Base-by-base conservation (phyloP, 2,113 vertebrate genomes). In the Balaeniceps rex region DNA sequence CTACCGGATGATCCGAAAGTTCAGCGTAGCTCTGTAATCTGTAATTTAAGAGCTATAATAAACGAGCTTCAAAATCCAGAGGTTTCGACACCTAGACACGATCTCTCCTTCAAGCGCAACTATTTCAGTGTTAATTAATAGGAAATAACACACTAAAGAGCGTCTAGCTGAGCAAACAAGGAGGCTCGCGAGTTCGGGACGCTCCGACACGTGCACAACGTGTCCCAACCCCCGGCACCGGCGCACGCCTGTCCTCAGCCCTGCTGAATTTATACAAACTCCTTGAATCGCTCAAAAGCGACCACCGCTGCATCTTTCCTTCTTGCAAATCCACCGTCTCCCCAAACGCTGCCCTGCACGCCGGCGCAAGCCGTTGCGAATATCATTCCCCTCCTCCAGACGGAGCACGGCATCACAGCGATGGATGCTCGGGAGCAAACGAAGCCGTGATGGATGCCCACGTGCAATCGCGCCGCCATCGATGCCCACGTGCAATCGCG, bases 311-410 rank as follows among this genome's bases (percentile, higher is more conserved):
- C 78, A 14, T 7, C 66, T 13, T 33, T 14, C 40, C 61, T 25
- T 14, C 71, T 21, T 15, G 34, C 38, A 22, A 42, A 38, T 4
- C 64, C 17, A 5, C 49, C 3, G 18, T 21, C 10, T 33, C 29
- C 31, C 29, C 75, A 13, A 9, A 33, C 0, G 0, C 49, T 2
- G 7, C 10, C 64, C 63, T 1, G 31, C 47, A 5, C 6, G 10
- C 33, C 11, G 31, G 36, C 15, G 19, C 8, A 1, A 71, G 74
- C 33, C 1, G 58, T 3, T 14, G 33, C 36, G 21, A 65, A 8
- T 7, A 21, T 9, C 15, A 5, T 12, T 46, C 17, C 16, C 42
- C 49, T 34, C 42, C 70, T 58, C 52, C 18, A 7, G 21, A 14
- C 1, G 9, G 33, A 36, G 19, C 36, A 17, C 5, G 1, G 76